Conservation (phyloP, 2,113 vertebrate species). For the Labrus mixtus region DNA sequence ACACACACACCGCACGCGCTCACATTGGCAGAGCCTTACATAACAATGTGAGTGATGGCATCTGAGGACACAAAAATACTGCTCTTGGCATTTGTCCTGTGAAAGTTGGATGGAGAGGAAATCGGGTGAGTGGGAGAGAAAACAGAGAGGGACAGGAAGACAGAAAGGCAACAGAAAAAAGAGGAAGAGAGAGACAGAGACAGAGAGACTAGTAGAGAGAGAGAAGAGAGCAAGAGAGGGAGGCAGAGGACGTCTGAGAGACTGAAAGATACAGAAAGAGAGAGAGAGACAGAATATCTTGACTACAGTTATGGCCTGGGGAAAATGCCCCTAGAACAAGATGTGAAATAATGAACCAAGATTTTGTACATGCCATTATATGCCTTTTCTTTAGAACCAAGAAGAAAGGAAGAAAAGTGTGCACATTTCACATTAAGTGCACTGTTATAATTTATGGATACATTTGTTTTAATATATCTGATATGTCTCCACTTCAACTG, state of each 20-base stretch:
- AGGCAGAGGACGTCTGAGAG: conserved; percentile 19
- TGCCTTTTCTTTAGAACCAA: no score
- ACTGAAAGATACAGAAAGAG: conserved; percentile 4
- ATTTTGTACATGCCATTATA: no score
- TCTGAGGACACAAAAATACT: conserved; percentile 75
- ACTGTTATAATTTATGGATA: no score
- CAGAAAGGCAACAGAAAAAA: conserved; percentile 26
- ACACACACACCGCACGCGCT: conserved; percentile 25
- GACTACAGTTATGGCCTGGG: conserved; percentile 15
- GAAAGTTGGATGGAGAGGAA: conserved; percentile 70
- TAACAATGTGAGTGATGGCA: conserved; percentile 78
- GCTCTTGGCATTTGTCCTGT: conserved; percentile 79
- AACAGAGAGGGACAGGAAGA: conserved; percentile 48
- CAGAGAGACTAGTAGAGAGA: conserved; percentile 1
- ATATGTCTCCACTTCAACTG: no score
- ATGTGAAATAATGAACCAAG: no score
- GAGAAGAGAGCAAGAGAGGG: not conserved
- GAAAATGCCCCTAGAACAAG: conserved; percentile 1
- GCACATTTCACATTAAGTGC: no score
- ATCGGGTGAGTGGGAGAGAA: conserved; percentile 61
- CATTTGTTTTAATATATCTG: no score
- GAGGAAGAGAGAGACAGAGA: conserved; percentile 8
- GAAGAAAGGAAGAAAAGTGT: no score
- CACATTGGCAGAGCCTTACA: conserved; percentile 63
- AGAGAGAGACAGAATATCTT: conserved; percentile 12